These are phyloP conservation scores for Homarus americanus DNA, from an alignment of 1,140 invertebrate genomes.

Conservation along the genomic window DNA sequence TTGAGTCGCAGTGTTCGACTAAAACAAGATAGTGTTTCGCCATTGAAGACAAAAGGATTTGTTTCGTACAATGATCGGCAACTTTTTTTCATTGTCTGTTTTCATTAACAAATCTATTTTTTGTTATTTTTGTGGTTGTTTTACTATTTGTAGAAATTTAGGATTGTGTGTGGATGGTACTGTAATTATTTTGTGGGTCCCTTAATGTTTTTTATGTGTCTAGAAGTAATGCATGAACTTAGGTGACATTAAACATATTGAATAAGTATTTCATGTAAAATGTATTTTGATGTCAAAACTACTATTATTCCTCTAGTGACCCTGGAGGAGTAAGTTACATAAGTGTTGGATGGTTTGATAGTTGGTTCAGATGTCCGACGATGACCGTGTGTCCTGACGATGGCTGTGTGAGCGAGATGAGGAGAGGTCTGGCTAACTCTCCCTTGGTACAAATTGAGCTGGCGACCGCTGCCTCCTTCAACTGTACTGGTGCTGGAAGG, in stretches of 20 bases:
- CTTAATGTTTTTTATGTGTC: neutral
- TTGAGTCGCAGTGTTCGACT: neutral
- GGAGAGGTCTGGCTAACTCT: constrained; percentile 92
- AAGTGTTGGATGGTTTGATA: neutral
- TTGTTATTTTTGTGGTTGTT: neutral
- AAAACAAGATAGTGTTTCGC: neutral
- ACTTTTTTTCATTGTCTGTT: neutral
- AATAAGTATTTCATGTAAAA: no score
- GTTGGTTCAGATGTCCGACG: constrained; percentile 92
- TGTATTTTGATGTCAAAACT: no score
- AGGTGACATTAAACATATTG: no score
- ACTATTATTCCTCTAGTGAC: no score
- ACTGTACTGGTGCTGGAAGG: constrained; percentile 98
- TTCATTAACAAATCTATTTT: neutral
- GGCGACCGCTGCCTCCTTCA: constrained; percentile 95
- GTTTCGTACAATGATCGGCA: neutral
- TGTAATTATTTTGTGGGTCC: neutral
- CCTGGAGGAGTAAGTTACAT: neutral
- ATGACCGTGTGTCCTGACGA: constrained; percentile 97
- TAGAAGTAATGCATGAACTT: no score
- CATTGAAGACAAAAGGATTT: neutral
- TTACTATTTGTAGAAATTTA: neutral
- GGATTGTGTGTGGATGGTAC: neutral
- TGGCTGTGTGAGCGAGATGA: constrained; percentile 96
- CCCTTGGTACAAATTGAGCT: constrained; percentile 88